Conservation (phyloP, 1,140 invertebrate genomes). For the Babylonia areolata region DNA sequence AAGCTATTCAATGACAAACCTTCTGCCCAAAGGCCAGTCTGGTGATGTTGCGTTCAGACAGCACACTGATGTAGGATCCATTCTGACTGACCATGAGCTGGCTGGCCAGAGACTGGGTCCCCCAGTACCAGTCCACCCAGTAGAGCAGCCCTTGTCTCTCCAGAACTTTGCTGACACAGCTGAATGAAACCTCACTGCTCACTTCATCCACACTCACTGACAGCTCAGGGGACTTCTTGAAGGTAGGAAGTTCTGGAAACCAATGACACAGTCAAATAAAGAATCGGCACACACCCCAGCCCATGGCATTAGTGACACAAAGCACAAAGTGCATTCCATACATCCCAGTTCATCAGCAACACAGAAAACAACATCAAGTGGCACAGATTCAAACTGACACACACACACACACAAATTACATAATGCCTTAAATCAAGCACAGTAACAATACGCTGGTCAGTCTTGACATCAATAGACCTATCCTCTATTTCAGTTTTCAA, state of each 20-base stretch:
- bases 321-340: too few species aligned
- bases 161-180: conserved; percentile 46
- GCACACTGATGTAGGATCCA: neutral
- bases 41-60: conserved; percentile 41
- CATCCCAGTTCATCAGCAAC: too few species aligned
- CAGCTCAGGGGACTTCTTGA: conserved; percentile 45
- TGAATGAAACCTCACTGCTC: conserved; percentile 36
- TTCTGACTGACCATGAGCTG: neutral
- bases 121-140: conserved; percentile 49
- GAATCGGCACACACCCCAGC: too few species aligned
- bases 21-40: conserved; percentile 27
- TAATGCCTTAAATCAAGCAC: too few species aligned
- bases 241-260: conserved; percentile 52
- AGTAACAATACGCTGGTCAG: too few species aligned
- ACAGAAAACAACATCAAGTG: too few species aligned
- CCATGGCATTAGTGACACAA: too few species aligned
- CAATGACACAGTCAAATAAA: neutral
- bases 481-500: too few species aligned
- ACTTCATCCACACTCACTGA: conserved; percentile 31
- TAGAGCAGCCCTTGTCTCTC: conserved; percentile 39
- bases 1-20: neutral
- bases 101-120: neutral
- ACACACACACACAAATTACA: too few species aligned
- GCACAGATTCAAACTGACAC: too few species aligned
- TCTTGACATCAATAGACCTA: too few species aligned